Percentiles rank a stretch among this genome's conserved stretches.
Conservation (phyloP, 1,140 invertebrate genomes). For the Hetaerina americana region DNA sequence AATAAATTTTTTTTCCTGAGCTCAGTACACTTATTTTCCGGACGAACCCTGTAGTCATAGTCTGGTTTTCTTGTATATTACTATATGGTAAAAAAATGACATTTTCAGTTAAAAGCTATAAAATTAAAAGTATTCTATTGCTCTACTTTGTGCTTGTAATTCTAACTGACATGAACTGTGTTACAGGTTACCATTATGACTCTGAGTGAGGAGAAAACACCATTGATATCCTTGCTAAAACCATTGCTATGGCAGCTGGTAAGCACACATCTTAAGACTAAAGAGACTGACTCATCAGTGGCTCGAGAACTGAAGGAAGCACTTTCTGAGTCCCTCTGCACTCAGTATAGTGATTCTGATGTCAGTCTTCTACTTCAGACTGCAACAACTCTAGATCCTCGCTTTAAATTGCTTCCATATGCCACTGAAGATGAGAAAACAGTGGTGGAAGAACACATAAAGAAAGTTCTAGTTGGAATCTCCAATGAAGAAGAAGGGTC, state of each 20-base stretch:
- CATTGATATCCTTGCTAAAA: constrained; percentile 37
- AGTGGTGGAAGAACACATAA: constrained; percentile 27
- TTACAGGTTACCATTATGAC: constrained; percentile 37
- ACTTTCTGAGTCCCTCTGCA: constrained; percentile 23
- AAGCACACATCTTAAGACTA: constrained; percentile 34
- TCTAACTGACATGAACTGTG: background rate
- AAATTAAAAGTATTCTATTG: no score
- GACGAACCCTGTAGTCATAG: no score
- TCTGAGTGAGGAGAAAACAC: constrained; percentile 37
- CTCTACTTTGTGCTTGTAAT: background rate
- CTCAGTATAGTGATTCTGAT: constrained; percentile 27
- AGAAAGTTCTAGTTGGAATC: constrained; percentile 30
- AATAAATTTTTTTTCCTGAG: no score
- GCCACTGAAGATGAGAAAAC: constrained; percentile 33
- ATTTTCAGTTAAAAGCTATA: no score
- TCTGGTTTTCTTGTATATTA: no score
- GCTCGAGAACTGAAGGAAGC: constrained; percentile 30
- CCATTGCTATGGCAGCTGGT: constrained; percentile 38
- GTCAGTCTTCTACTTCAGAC: constrained; percentile 33
- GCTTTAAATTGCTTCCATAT: constrained; percentile 28
- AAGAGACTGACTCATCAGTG: constrained; percentile 29
- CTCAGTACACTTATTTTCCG: no score
- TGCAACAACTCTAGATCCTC: constrained; percentile 37
- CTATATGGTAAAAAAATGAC: no score
- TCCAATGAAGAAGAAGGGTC: constrained; percentile 24